Conservation (phyloP, 2,113 vertebrate species). For the Rhabdomys dilectus region DNA sequence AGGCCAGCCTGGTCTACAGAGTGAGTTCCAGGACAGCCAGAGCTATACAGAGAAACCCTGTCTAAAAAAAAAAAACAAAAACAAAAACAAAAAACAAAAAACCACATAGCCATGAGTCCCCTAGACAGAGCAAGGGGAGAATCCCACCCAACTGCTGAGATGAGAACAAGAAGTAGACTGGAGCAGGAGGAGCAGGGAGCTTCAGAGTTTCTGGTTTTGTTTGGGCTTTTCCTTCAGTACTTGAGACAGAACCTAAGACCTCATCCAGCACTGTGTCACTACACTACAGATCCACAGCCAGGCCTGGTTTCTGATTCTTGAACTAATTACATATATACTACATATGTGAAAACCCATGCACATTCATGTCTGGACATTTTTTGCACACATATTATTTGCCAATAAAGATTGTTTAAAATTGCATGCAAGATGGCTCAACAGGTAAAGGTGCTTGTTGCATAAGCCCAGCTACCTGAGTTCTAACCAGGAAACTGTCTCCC, state of each 20-base stretch:
- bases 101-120: background rate
- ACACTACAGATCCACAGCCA: background rate
- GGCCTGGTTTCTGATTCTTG: background rate
- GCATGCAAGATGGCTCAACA: background rate
- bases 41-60: too few relatives aligned
- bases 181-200: background rate
- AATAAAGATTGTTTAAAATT: background rate
- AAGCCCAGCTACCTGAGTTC: background rate
- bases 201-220: background rate
- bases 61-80: too few relatives aligned
- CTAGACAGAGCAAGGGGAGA: background rate
- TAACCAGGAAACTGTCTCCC: background rate
- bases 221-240: background rate
- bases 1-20: too few relatives aligned
- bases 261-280: background rate
- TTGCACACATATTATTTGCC: background rate
- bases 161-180: background rate
- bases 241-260: background rate
- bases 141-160: background rate
- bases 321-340: background rate
- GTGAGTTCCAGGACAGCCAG: too few relatives aligned
- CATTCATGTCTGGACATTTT: background rate
- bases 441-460: background rate
- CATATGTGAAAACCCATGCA: background rate
- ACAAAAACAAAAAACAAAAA: too few relatives aligned